phyloP scores from a whole-genome alignment of 2,113 vertebrate genomes.

The Ochotona princeps region DNA sequence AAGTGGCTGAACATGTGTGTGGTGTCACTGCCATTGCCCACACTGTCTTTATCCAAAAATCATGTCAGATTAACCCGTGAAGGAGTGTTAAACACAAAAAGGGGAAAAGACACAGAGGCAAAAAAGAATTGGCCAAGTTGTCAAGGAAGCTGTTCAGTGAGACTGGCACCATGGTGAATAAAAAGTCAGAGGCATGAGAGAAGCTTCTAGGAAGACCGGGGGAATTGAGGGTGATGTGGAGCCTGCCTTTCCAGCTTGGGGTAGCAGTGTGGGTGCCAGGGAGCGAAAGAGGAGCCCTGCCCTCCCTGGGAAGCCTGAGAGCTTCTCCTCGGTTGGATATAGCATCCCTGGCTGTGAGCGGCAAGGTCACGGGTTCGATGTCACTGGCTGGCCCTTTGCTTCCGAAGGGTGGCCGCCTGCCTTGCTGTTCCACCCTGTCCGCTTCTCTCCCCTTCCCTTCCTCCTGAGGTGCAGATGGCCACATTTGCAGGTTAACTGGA shows the following conservation, averaged over 20 bases:
- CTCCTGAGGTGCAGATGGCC: conserved; percentile 99
- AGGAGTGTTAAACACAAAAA: conserved; percentile 74
- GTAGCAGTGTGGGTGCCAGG: neutral
- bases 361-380: conserved; percentile 91
- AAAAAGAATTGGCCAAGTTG: conserved; percentile 74
- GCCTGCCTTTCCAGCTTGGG: neutral
- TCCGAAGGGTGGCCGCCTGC: conserved; percentile 67
- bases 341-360: conserved; percentile 79
- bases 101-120: neutral
- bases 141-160: conserved; percentile 72
- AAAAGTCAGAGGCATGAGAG: conserved; percentile 77
- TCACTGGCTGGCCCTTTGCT: conserved; percentile 83
- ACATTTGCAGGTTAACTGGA: conserved; percentile 99
- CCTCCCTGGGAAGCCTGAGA: conserved; percentile 75
- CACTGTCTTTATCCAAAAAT: conserved; percentile 34
- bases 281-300: conserved; percentile 66
- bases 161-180: conserved; percentile 80
- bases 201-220: conserved; percentile 72
- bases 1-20: conserved; percentile 73
- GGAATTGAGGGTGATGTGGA: neutral
- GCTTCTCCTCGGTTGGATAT: conserved; percentile 73
- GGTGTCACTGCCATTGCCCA: conserved; percentile 59
- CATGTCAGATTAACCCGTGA: conserved; percentile 73
- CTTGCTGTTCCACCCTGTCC: conserved; percentile 72
- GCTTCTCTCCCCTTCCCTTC: conserved; percentile 86